Conservation (phyloP, 1,140 invertebrate species). For the Polyergus mexicanus region DNA sequence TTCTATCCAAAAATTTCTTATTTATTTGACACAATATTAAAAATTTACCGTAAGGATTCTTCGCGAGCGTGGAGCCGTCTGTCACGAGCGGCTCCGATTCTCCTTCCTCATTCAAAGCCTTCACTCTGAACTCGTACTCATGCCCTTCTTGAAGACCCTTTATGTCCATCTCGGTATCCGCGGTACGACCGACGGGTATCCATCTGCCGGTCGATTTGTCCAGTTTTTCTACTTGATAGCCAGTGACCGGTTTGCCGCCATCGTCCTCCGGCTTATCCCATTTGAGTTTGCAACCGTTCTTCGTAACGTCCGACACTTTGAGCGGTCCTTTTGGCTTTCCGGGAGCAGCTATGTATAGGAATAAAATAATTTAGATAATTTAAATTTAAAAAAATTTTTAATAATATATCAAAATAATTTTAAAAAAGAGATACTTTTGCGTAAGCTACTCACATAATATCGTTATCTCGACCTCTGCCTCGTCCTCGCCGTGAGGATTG, state of each 20-base stretch:
- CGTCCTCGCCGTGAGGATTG: slow-evolving; percentile 97
- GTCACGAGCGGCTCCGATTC: slow-evolving; percentile 98
- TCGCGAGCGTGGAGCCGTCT: slow-evolving; percentile 93
- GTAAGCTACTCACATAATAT: slow-evolving; percentile 91
- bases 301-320: slow-evolving; percentile 97
- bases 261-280: slow-evolving; percentile 99
- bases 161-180: slow-evolving; percentile 95
- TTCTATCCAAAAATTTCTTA: neutral
- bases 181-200: slow-evolving; percentile 95
- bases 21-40: neutral
- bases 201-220: slow-evolving; percentile 97
- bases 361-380: neutral
- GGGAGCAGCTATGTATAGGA: slow-evolving; percentile 88
- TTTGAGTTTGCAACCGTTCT: slow-evolving; percentile 95
- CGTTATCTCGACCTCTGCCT: slow-evolving; percentile 96
- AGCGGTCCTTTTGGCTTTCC: slow-evolving; percentile 96
- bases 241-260: slow-evolving; percentile 98
- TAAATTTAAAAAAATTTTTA: neutral
- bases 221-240: slow-evolving; percentile 98
- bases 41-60: slow-evolving; percentile 96
- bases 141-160: slow-evolving; percentile 97
- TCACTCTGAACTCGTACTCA: slow-evolving; percentile 98
- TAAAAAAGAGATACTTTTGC: neutral
- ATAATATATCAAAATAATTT: neutral
- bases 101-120: slow-evolving; percentile 99